Evolutionary conservation across 2,888 invertebrate genomes (phyloP), one percentile per base, ranked within the genome.

Genomic region (Pharmacophagus antenor): DNA sequence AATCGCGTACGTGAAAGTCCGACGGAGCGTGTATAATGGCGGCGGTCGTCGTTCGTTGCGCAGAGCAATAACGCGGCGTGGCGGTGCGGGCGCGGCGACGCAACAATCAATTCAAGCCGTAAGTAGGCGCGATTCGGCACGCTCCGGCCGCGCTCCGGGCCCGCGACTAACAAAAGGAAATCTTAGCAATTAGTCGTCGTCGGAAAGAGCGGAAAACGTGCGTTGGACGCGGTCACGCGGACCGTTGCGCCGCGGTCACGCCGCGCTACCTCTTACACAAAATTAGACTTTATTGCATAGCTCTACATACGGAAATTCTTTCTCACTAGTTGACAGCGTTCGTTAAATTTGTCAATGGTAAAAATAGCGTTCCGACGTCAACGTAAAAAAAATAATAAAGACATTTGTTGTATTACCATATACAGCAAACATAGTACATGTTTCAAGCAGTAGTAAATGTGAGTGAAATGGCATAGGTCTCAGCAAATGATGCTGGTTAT

Each of bases 181-280:
- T 88, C 88, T 88, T 87, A 89, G 89, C 89, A 90, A 90, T 90
- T 90, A 90, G 88, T 88, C 89, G 89, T 83, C 88, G 88, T 83
- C 86, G 83, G 89, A 87, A 90, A 90, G 88, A 89, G 89, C 89
- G 89, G 89, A 89, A 90, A 88, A 90, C 89, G 77, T 84, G 88
- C 77, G 82, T 90, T 90, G 82, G 89, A 76, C 74, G 79, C 88
- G 88, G 89, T 89, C 89, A 88, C 85, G 86, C 76, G 76, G 79
- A 63, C 77, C 73, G 67, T 67, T 73, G 74, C 79, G 79, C 67
- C 18, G 51, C 80, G 70, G 72, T 72, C 85, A 84, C 84, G 82
- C 73, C 72, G 70, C 70, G 66, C 71, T 68, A 56, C 56, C 56
- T 51, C 61, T 53, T 62, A 62, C 66, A 59, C 67, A 63, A 67